Conservation (phyloP, 92 coral and sea anemone genomes). For the Phenganax stokvisi region DNA sequence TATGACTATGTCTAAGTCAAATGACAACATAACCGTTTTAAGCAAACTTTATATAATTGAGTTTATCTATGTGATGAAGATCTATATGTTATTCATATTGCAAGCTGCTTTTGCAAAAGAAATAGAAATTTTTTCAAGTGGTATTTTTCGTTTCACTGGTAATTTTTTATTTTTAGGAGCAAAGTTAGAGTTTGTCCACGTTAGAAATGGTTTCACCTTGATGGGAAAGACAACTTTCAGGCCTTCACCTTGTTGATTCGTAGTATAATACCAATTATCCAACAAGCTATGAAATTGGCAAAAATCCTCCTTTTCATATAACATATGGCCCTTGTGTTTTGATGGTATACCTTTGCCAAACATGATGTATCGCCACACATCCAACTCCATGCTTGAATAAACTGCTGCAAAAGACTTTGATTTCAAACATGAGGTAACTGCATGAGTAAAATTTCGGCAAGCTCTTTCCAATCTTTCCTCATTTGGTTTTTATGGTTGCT, state of each 20-base stretch:
- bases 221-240: conserved; percentile 41
- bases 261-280: conserved; percentile 44
- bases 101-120: conserved; percentile 39
- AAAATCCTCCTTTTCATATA: conserved; percentile 41
- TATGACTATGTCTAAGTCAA: no score
- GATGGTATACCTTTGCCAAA: conserved; percentile 36
- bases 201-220: conserved; percentile 38
- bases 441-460: conserved; percentile 13
- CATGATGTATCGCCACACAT: conserved; percentile 50
- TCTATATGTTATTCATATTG: not conserved
- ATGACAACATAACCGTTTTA: no score
- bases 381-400: conserved; percentile 43
- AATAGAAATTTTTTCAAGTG: conserved; percentile 43
- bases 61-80: no score
- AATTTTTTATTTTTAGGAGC: conserved; percentile 8
- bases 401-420: conserved; percentile 29
- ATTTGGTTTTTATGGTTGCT: not conserved
- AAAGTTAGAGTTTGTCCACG: conserved; percentile 34
- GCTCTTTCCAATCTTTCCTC: conserved; percentile 3
- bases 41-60: no score
- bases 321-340: conserved; percentile 43
- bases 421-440: conserved; percentile 34
- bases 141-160: conserved; percentile 36
- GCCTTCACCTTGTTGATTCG: conserved; percentile 56
- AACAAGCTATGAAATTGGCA: conserved; percentile 31